These are phyloP conservation scores for Nasonia vitripennis DNA, from an alignment of 1,140 invertebrate species.

Conservation along the genomic window DNA sequence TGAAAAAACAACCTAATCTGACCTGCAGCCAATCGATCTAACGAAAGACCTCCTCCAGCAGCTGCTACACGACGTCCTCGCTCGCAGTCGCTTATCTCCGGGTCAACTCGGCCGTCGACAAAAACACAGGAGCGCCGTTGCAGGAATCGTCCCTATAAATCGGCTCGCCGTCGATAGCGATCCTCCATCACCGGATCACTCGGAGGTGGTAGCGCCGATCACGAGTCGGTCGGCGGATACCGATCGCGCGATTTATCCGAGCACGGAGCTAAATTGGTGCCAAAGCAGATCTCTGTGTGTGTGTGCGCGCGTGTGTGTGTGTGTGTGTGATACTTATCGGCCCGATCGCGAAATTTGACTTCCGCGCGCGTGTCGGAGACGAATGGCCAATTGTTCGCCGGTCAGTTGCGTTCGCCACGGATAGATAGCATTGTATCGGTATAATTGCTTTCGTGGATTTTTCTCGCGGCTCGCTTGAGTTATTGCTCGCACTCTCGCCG, in stretches of 20 bases:
- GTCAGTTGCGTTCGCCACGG: neutral
- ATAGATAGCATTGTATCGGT: neutral
- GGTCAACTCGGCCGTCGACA: too few species aligned
- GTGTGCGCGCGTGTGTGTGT: neutral
- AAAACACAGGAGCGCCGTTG: too few species aligned
- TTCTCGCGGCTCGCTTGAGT: neutral
- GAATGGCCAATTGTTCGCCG: neutral
- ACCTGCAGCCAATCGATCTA: too few species aligned
- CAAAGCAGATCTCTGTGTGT: neutral
- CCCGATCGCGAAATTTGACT: conserved; percentile 6
- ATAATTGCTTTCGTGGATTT: neutral
- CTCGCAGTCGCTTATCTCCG: too few species aligned
- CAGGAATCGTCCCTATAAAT: too few species aligned
- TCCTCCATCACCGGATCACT: too few species aligned
- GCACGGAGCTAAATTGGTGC: neutral
- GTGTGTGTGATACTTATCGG: neutral
- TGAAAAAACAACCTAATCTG: too few species aligned
- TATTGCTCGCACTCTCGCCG: neutral
- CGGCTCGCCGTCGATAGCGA: neutral
- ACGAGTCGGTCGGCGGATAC: neutral
- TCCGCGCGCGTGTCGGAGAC: neutral
- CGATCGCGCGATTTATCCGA: neutral
- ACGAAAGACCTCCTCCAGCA: too few species aligned
- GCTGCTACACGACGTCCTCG: too few species aligned
- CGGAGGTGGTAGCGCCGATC: neutral